A percentile compares a stretch with the other conserved stretches of the same genome.
Evolutionary conservation across 2,888 invertebrate species (phyloP).

Genomic region (Cephonodes hylas): DNA sequence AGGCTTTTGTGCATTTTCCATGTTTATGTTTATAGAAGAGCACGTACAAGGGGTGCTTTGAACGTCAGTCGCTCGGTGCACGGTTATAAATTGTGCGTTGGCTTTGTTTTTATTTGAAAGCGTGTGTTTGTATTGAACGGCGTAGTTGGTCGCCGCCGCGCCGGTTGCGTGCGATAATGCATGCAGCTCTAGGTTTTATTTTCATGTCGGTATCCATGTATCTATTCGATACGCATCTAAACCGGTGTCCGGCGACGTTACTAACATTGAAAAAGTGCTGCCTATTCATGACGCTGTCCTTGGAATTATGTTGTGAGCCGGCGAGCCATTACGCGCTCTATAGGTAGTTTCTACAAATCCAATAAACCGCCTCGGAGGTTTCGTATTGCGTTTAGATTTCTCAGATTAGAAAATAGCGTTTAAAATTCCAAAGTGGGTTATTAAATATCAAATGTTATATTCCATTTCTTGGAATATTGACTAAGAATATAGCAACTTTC

Average conservation of each 20-base stretch:
- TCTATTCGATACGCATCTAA: slow-evolving; percentile 9
- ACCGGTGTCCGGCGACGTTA: neutral
- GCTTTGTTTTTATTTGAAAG: slow-evolving; percentile 65
- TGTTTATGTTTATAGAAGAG: slow-evolving; percentile 79
- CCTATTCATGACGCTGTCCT: neutral
- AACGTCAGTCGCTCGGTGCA: slow-evolving; percentile 62
- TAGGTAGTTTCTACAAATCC: slow-evolving; percentile 6
- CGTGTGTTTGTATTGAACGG: slow-evolving; percentile 46
- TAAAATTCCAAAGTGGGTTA: slow-evolving; percentile 2
- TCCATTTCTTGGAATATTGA: neutral
- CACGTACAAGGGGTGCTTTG: slow-evolving; percentile 78
- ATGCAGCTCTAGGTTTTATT: slow-evolving; percentile 29
- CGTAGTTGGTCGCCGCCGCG: slow-evolving; percentile 24
- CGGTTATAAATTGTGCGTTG: slow-evolving; percentile 62
- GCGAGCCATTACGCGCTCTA: neutral
- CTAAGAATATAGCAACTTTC: neutral
- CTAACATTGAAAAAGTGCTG: slow-evolving; percentile 7
- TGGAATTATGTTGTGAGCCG: neutral
- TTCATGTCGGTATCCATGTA: slow-evolving; percentile 18
- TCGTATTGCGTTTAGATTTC: slow-evolving; percentile 4
- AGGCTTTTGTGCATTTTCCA: slow-evolving; percentile 81
- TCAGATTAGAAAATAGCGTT: slow-evolving; percentile 3
- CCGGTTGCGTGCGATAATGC: slow-evolving; percentile 35
- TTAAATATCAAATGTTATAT: slow-evolving; percentile 7
- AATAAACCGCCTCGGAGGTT: neutral